Evolutionary conservation across 2,113 vertebrate species (phyloP).

Genomic region (Pterophyllum scalare): DNA sequence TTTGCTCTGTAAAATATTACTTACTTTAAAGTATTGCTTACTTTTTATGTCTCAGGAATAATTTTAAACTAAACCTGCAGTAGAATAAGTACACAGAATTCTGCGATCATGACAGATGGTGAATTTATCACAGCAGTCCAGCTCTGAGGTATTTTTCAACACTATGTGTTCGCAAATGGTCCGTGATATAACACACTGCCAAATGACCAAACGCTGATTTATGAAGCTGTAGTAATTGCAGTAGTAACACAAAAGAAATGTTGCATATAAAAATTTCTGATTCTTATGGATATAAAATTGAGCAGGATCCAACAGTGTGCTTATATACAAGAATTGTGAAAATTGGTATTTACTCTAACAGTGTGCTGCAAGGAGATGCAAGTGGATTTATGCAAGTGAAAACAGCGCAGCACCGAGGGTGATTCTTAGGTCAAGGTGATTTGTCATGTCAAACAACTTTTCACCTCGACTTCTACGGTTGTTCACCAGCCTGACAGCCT

Average conservation of each 20-base stretch:
- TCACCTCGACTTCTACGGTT: constrained; percentile 33
- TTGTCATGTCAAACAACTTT: constrained; percentile 67
- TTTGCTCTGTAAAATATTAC: neutral
- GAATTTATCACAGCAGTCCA: neutral
- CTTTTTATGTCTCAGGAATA: neutral
- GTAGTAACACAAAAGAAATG: neutral
- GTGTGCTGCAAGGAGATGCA: neutral
- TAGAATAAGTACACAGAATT: neutral
- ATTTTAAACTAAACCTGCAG: neutral
- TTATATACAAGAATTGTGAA: neutral
- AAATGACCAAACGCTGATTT: neutral
- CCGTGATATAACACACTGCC: constrained; percentile 3
- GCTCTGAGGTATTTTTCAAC: neutral
- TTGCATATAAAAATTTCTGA: neutral
- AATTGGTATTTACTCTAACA: neutral
- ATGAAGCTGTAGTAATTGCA: neutral
- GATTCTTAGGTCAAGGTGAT: constrained; percentile 68
- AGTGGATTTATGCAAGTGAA: constrained; percentile 20
- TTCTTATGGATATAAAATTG: neutral
- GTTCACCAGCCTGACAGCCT: constrained; percentile 59
- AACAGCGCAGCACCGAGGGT: constrained; percentile 7
- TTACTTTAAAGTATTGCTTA: neutral
- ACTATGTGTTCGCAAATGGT: neutral
- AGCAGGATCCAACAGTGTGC: neutral
- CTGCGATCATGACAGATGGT: neutral